These are phyloP conservation scores for Neria commutata DNA, from an alignment of 2,888 invertebrate species.

Conservation along the genomic window DNA sequence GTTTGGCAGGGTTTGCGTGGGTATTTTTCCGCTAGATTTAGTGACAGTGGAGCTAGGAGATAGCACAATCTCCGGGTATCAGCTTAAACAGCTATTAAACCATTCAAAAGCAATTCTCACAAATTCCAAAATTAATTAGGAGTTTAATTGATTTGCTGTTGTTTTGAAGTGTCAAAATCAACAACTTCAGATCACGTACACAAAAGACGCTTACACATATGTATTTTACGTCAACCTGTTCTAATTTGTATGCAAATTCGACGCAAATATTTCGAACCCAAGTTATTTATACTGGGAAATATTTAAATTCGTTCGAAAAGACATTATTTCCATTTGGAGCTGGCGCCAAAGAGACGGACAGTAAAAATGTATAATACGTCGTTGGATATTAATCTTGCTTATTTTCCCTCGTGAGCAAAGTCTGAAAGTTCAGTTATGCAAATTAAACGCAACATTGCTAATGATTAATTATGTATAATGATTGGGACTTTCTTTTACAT, in stretches of 20 bases:
- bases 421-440: constrained; percentile 2
- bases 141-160: neutral
- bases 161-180: neutral
- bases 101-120: too few relatives aligned
- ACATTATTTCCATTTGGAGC: neutral
- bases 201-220: too few relatives aligned
- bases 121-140: neutral
- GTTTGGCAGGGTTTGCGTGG: too few relatives aligned
- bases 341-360: constrained; percentile 16
- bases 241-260: constrained; percentile 19
- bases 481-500: too few relatives aligned
- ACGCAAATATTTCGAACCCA: constrained; percentile 7
- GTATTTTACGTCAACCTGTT: constrained; percentile 5
- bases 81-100: too few relatives aligned
- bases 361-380: neutral
- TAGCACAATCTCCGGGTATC: too few relatives aligned
- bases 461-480: too few relatives aligned
- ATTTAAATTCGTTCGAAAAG: neutral
- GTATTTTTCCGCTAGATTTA: too few relatives aligned
- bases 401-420: neutral
- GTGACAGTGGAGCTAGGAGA: too few relatives aligned
- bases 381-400: neutral
- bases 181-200: too few relatives aligned
- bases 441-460: too few relatives aligned
- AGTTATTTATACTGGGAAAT: constrained; percentile 7